These are phyloP conservation scores for Drosophila sordidula DNA, from an alignment of 2,888 invertebrate species.

Conservation along the genomic window DNA sequence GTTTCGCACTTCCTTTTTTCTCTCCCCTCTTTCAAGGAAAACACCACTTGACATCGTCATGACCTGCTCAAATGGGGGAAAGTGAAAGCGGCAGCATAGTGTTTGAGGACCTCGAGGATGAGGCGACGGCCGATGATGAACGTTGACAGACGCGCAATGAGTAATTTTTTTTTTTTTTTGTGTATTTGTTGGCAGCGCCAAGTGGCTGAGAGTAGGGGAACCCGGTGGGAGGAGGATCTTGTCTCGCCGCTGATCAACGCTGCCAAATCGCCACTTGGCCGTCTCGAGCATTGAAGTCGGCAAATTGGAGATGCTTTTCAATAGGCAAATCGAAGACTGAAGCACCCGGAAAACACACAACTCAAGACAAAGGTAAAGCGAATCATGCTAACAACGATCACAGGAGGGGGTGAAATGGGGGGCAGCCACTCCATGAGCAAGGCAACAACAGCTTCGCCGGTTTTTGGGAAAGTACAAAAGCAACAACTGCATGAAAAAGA, in stretches of 20 bases:
- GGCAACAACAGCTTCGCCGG: neutral
- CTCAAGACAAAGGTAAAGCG: conserved; percentile 11
- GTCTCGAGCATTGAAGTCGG: conserved; percentile 4
- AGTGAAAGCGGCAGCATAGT: conserved; percentile 65
- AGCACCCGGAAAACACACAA: conserved; percentile 62
- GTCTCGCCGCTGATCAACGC: conserved; percentile 29
- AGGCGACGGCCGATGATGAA: conserved; percentile 43
- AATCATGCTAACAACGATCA: neutral
- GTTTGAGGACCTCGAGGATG: conserved; percentile 8
- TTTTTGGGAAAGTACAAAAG: conserved; percentile 49
- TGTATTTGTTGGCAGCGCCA: conserved; percentile 2
- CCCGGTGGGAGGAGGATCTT: conserved; percentile 25
- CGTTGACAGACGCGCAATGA: conserved; percentile 58
- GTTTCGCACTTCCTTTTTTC: conserved; percentile 61
- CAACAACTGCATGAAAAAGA: conserved; percentile 35
- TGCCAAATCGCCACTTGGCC: conserved; percentile 56
- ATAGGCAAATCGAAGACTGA: conserved; percentile 59
- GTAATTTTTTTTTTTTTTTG: neutral
- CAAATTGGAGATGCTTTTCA: conserved; percentile 42
- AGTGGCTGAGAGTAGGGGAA: neutral
- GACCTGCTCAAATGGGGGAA: conserved; percentile 52
- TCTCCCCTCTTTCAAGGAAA: conserved; percentile 58
- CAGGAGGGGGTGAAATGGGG: too few relatives aligned
- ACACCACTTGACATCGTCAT: conserved; percentile 73
- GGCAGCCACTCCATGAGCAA: neutral